Base-by-base conservation (phyloP, 2,888 invertebrate species). In the Allacma fusca region DNA sequence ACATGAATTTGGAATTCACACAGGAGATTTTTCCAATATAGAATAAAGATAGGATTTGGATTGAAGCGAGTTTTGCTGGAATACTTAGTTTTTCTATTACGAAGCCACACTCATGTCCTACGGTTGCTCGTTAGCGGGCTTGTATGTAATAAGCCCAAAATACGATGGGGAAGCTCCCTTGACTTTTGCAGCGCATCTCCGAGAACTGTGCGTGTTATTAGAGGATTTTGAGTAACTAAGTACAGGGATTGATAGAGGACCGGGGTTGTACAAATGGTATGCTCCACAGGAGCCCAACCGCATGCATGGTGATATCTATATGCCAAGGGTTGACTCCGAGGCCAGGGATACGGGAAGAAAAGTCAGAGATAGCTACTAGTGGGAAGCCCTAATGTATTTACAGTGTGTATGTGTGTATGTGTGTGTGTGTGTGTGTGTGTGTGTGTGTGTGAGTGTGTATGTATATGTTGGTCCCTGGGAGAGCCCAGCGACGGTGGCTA, bases 381-480 rank as follows among this genome's bases (percentile, higher is more conserved):
- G 16, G 23, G 69, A 50, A 21, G 21, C 43, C 69, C 24, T 44
- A 29, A 34, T 44, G 69, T 70, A 70, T 65, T 65, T 65, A 24
- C 65, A 26, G 19, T 23, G 43, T 40, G 50, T 50, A 50, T 9
- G 50, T 50, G 50, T n/a, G n/a, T 16, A 12, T 34, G 19, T 23
- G 43, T 40, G 50, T 50, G 16, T 9, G 50, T 50, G 50, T n/a
- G n/a, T 16, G 2, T 34, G 19, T 23, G 43, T 40, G 50, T 50
- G 16, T 9, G 50, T 50, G 50, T n/a, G n/a, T 16, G 2, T 34
- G n/a, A n/a, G n/a, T n/a, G n/a, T n/a, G n/a, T n/a, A n/a, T n/a
- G n/a, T n/a, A n/a, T n/a, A n/a, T n/a, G n/a, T n/a, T n/a, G n/a
- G n/a, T n/a, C n/a, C n/a, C 9, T 34, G 5, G 9, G 34, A 34